These are phyloP conservation scores for Gymnocephalus cernua DNA, from an alignment of 2,113 vertebrate species.

Conservation along the genomic window DNA sequence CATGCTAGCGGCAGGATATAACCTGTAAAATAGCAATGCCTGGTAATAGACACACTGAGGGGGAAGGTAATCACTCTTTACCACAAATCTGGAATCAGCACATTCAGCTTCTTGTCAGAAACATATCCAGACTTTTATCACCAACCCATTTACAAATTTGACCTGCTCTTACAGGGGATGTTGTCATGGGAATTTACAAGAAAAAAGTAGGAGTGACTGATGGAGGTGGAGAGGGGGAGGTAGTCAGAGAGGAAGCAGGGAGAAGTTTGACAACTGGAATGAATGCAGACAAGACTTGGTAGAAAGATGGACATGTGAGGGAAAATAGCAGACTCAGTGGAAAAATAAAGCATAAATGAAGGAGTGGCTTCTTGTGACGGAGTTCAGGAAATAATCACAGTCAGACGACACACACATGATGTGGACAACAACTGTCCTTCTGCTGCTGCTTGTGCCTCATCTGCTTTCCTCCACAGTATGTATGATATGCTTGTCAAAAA, in stretches of 20 bases:
- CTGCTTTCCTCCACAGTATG: conserved; percentile 75
- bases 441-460: conserved; percentile 71
- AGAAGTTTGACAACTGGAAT: conserved; percentile 41
- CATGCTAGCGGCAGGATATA: conserved; percentile 77
- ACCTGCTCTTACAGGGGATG: conserved; percentile 17
- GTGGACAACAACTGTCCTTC: conserved; percentile 71
- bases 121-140: conserved; percentile 38
- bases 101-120: conserved; percentile 50
- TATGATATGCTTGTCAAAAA: conserved; percentile 40
- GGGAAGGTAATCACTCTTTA: conserved; percentile 45
- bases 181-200: conserved; percentile 56
- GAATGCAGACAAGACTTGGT: conserved; percentile 9
- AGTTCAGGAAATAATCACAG: conserved; percentile 46
- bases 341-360: conserved; percentile 49
- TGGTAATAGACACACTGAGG: conserved; percentile 48
- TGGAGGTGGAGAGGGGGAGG: conserved; percentile 27
- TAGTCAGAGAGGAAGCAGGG: background rate
- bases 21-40: conserved; percentile 71
- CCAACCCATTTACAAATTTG: conserved; percentile 3
- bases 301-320: conserved; percentile 34
- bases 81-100: conserved; percentile 56
- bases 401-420: conserved; percentile 65
- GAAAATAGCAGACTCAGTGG: conserved; percentile 35
- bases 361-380: conserved; percentile 44
- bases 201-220: conserved; percentile 54